Base-by-base conservation (phyloP, 1,140 invertebrate genomes). In the Pseudomyrmex flavicornis region DNA sequence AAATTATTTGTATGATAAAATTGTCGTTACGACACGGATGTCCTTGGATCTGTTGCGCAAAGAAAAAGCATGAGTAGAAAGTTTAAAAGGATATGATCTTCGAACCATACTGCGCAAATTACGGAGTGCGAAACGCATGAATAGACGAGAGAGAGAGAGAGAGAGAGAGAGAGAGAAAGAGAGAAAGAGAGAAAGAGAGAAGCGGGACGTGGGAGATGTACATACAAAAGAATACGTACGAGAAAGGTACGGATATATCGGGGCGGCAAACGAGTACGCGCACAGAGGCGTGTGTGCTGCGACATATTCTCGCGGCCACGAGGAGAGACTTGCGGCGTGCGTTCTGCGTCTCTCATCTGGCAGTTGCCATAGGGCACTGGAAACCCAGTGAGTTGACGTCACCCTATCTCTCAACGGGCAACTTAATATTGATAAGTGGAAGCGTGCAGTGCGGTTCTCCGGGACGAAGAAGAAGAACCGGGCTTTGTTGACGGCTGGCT, bases 371-470 rank as follows among this genome's bases (percentile, higher is more conserved):
- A 91, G 86, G 91, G 90, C 77, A 85, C 58, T 61, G 68, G 62
- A 62, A 22, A 70, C 62, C 54, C 77, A 75, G 82, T 76, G 66
- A 69, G 84, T 62, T 93, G 92, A 92, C 93, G 92, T 92, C 93
- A 93, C 65, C 72, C 68, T 80, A 90, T 92, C 91, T 90, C 86
- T 84, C 85, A 80, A 88, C 85, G 83, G 85, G 82, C 90, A 91
- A 92, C 90, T 93, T 92, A 92, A 92, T 91, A 91, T 92, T 92
- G 90, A 93, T 93, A 92, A 93, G 87, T 88, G 80, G 83, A 89
- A 86, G 84, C 74, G 86, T 72, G 69, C 87, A 77, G 70, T 70
- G 82, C 68, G 35, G 4, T 35, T 35, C 35, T 56, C 62, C 62
- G 58, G 59, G 83, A 85, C 69, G n/a, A 73, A 77, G 56, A 73